phyloP scores from a whole-genome alignment of 2,797 vertebrate genomes.

The Trachops cirrhosus region DNA sequence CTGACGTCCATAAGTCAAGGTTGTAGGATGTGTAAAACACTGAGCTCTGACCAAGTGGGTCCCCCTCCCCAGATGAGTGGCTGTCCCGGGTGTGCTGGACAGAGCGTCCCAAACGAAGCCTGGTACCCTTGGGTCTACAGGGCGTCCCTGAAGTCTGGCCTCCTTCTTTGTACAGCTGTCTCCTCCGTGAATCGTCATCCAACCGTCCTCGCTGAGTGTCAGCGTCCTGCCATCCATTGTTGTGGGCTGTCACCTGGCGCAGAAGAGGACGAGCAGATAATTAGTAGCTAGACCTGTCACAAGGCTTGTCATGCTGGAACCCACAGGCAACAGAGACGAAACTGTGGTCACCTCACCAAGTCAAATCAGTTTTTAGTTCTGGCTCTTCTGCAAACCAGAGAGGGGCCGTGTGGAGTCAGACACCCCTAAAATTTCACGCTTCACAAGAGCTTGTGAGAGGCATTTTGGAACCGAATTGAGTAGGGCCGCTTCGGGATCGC shows the following conservation, averaged over 20 bases:
- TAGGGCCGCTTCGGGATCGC: not conserved
- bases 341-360: not conserved
- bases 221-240: not conserved
- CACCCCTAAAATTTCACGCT: not conserved
- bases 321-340: not conserved
- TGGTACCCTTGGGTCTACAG: slow-evolving; percentile 53
- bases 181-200: slow-evolving; percentile 69
- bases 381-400: not conserved
- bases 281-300: not conserved
- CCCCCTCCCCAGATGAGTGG: slow-evolving; percentile 15
- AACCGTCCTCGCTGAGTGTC: not conserved
- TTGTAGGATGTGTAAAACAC: slow-evolving; percentile 40
- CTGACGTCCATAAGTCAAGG: slow-evolving; percentile 54
- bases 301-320: slow-evolving; percentile 30
- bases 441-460: not conserved
- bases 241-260: not conserved
- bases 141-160: slow-evolving; percentile 47
- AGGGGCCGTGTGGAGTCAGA: not conserved
- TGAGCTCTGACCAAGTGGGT: slow-evolving; percentile 29
- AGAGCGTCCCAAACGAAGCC: slow-evolving; percentile 39
- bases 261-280: not conserved
- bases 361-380: slow-evolving; percentile 46
- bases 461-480: not conserved
- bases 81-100: slow-evolving; percentile 25
- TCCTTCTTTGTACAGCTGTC: not conserved